Percentiles rank a stretch among this genome's conserved stretches.
Conservation (phyloP, 2,888 invertebrate species). For the Diarsia rubi region DNA sequence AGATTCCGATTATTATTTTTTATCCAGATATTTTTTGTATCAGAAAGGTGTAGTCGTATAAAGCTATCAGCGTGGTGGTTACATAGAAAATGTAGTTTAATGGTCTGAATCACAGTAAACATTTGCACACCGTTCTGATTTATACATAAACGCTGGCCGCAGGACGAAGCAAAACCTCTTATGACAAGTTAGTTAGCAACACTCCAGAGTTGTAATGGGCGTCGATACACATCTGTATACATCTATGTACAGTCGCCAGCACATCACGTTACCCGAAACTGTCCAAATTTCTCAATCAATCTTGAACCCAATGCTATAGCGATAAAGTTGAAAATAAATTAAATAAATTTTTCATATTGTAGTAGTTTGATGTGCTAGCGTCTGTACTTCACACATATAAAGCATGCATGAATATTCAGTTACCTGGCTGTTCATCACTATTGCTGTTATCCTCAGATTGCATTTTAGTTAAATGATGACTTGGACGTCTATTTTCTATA, state of each 20-base stretch:
- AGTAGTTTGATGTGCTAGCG: too few species aligned
- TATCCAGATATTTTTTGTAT: background rate
- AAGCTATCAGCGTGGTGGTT: background rate
- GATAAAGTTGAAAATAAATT: too few species aligned
- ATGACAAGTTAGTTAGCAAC: background rate
- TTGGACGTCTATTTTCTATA: constrained; percentile 87
- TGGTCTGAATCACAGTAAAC: too few species aligned
- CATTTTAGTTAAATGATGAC: constrained; percentile 91
- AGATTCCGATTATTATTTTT: too few species aligned
- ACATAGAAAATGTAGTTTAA: too few species aligned
- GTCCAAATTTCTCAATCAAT: too few species aligned
- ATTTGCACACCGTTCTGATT: background rate
- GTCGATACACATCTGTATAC: background rate
- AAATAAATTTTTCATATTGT: too few species aligned
- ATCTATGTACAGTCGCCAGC: background rate
- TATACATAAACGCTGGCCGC: too few species aligned
- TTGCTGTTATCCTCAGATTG: constrained; percentile 93
- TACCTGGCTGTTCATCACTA: constrained; percentile 90
- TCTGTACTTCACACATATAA: background rate
- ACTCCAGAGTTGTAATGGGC: background rate
- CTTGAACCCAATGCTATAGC: too few species aligned
- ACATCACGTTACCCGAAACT: too few species aligned
- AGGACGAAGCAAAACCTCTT: background rate
- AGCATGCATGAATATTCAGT: constrained; percentile 49
- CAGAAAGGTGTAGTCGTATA: background rate